Base-by-base conservation (phyloP, 1,140 invertebrate species). In the Meloidogyne exigua region DNA sequence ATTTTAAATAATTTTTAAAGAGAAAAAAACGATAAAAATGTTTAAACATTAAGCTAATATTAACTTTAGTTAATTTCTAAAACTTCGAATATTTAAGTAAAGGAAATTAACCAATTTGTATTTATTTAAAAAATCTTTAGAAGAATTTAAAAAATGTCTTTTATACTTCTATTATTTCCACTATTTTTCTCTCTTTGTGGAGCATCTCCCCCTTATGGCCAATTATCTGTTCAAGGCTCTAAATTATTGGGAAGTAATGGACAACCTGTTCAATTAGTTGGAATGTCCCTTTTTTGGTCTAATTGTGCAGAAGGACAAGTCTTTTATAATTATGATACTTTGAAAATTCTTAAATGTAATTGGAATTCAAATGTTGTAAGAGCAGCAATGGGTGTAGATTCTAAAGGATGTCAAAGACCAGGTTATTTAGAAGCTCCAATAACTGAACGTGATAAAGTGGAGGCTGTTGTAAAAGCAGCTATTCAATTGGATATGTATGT, bases 341-440 rank as follows among this genome's bases (percentile, higher is more conserved):
- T 57, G 13, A 57, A 57, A n/a, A 57, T 18, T n/a, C 49, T 68
- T 42, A 68, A 68, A 68, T 68, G 66, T 9, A n/a, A 18, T 68
- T 68, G 66, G 66, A 68, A 68, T 68, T 21, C 25, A 11, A 76
- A 76, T 65, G 71, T 76, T 39, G 75, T 76, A 13, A 76, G 75
- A 39, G 75, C 72, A n/a, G 75, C 75, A 25, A 76, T 76, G 75
- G 75, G 42, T 0, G 73, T 75, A 23, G 68, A 76, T 18, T 28
- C 18, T 25, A 1, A 3, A 7, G 75, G 15, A 57, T 57, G 49
- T n/a, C 49, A 57, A 57, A 18, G 49, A 57, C 49, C 49, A 21
- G 75, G 72, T 28, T 76, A 76, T 36, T 13, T 76, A 21, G 42
- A 44, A 12, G 63, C 68, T 26, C 23, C 26, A 21, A 25, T 5